Conservation (phyloP, 2,888 invertebrate species). For the Eurois occulta region DNA sequence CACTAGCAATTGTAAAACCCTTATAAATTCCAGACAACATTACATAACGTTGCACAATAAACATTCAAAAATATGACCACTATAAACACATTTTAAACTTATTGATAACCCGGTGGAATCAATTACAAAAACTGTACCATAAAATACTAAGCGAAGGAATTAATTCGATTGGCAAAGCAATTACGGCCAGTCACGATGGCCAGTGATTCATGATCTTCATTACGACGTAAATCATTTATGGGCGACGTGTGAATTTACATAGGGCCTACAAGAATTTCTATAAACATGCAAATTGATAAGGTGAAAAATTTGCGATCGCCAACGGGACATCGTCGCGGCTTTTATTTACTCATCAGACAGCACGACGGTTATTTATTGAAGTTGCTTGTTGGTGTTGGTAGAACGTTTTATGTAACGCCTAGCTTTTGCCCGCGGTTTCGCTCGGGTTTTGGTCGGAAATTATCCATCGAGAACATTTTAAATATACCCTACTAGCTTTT, state of each 20-base stretch:
- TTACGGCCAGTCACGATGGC: conserved; percentile 88
- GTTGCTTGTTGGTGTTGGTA: neutral
- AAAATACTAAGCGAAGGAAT: conserved; percentile 86
- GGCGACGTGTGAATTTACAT: conserved; percentile 84
- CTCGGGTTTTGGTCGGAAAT: neutral
- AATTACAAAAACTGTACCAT: conserved; percentile 88
- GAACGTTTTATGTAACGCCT: neutral
- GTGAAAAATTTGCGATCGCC: conserved; percentile 45
- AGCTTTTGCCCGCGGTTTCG: neutral
- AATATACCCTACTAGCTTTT: neutral
- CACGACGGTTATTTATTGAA: neutral
- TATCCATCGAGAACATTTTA: neutral
- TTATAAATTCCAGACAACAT: conserved; percentile 50
- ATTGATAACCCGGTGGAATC: conserved; percentile 83
- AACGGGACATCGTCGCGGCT: conserved; percentile 17
- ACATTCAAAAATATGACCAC: conserved; percentile 67
- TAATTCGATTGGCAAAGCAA: conserved; percentile 89
- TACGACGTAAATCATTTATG: conserved; percentile 82
- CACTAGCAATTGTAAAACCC: conserved; percentile 42
- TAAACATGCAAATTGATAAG: conserved; percentile 78
- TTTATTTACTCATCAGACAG: conserved; percentile 37
- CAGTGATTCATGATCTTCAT: conserved; percentile 85
- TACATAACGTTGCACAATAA: conserved; percentile 49
- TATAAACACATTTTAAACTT: conserved; percentile 75
- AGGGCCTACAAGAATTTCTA: conserved; percentile 77